A percentile compares a stretch with the other conserved stretches of the same genome.
phyloP scores from a whole-genome alignment of 2,113 vertebrate species.

The Syrmaticus mikado region DNA sequence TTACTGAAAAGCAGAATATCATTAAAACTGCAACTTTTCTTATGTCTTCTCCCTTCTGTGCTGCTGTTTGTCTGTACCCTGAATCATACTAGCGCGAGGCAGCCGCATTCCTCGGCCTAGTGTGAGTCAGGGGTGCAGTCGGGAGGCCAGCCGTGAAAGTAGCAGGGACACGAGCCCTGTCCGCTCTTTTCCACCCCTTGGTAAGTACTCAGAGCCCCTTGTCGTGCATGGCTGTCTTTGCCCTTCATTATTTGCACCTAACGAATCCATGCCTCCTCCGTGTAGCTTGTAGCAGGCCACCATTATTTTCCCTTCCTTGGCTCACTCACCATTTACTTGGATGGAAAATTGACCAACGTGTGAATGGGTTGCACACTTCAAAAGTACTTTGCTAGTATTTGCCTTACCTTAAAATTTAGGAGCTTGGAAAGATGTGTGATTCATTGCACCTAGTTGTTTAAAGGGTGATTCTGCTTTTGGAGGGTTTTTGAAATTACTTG shows the following conservation, averaged over 20 bases:
- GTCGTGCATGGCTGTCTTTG: conserved; percentile 51
- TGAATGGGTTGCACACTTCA: conserved; percentile 29
- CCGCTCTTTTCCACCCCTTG: conserved; percentile 94
- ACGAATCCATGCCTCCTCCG: not conserved
- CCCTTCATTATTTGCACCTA: not conserved
- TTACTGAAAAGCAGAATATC: conserved; percentile 3
- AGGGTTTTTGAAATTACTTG: fast-evolving
- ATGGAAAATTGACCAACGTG: not conserved
- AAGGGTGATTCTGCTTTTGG: not conserved
- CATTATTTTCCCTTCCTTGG: not conserved
- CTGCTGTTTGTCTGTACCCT: conserved; percentile 65
- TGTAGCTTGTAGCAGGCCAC: conserved; percentile 42
- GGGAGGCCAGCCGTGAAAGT: conserved; percentile 97
- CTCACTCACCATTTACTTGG: not conserved
- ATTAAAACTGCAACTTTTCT: conserved; percentile 74
- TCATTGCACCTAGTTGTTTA: fast-evolving
- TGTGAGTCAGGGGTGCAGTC: conserved; percentile 99
- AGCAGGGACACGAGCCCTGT: conserved; percentile 98
- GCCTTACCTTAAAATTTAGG: not conserved
- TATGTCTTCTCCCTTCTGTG: conserved; percentile 70
- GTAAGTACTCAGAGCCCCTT: conserved; percentile 83
- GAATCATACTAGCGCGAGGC: conserved; percentile 87
- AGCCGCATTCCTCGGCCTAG: conserved; percentile 98
- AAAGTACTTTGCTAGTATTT: not conserved
- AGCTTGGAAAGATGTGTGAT: not conserved